Evolutionary conservation across 1,140 invertebrate genomes (phyloP).

Genomic region (Ericerus pela): DNA sequence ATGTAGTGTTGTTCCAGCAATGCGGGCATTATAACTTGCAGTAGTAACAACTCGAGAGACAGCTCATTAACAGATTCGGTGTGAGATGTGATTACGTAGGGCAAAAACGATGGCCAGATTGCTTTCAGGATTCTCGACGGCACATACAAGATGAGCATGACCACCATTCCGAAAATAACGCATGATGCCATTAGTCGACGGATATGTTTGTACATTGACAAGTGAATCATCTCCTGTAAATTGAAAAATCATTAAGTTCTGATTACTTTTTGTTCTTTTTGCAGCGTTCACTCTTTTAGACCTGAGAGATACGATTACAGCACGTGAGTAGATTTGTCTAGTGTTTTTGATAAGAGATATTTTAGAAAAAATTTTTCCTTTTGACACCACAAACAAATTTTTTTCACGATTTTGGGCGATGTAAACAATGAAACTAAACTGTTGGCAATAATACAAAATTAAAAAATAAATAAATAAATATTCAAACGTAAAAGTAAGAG

Average conservation of each 20-base stretch:
- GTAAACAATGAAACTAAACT: no score
- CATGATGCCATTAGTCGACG: constrained; percentile 79
- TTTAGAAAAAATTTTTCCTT: no score
- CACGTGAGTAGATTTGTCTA: no score
- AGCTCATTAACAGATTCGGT: constrained; percentile 80
- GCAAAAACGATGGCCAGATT: constrained; percentile 72
- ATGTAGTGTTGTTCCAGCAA: constrained; percentile 92
- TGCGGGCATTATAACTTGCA: constrained; percentile 93
- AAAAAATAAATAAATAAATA: no score
- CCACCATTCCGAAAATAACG: constrained; percentile 89
- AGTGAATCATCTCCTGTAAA: constrained; percentile 81
- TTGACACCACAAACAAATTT: no score
- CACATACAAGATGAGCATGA: constrained; percentile 89
- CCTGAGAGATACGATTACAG: no score
- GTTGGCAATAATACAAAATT: no score
- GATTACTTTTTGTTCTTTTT: no score
- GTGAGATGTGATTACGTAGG: constrained; percentile 71
- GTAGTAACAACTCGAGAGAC: constrained; percentile 77
- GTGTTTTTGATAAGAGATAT: no score
- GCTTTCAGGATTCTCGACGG: constrained; percentile 78
- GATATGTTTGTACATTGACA: constrained; percentile 80
- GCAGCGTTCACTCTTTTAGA: no score
- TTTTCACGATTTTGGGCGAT: no score
- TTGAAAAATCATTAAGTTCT: constrained; percentile 9
- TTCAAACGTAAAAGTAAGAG: no score